Base-by-base conservation (phyloP, 1,140 invertebrate species). In the Branchinecta lindahli region DNA sequence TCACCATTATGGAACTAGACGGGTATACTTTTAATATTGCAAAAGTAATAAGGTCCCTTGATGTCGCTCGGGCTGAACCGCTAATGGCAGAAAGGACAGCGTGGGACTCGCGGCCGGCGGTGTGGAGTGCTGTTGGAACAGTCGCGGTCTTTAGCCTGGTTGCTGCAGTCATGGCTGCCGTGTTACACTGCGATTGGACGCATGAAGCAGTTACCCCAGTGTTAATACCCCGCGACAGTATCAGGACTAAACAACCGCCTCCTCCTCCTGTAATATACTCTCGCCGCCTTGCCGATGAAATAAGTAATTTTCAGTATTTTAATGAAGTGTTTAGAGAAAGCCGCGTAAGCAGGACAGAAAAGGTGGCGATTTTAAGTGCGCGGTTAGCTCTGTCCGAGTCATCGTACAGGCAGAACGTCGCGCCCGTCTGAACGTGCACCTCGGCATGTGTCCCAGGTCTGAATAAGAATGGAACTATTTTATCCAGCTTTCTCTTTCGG, bases 231-330 rank as follows among this genome's bases (percentile, higher is more conserved):
- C 33, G 33, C 33, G 18, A 61, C 18, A 61, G 52, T 20, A 20
- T 61, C 12, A 61, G 52, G 18, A 61, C 52, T 61, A 61, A 61
- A 6, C 52, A 12, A 15, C 52, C 52, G 12, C 52, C 52, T 15
- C 52, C 52, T 20, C 52, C 52, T 12, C 52, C 52, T 61, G 52
- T 61, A 61, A 61, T 61, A 15, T 61, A 61, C 18, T 61, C 52
- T 61, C 52, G 52, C 12, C 52, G 52, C 52, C 52, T 61, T 61
- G 52, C 52, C 12, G 2, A 61, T 15, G 52, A 61, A 61, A 61
- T 61, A 3, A 33, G 33, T 33, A 61, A 61, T 61, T 61, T 61
- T 61, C 12, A 20, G 12, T 61, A 61, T 61, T 61, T 61, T 61
- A 61, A 20, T 15, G 12, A 20, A 61, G 52, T 61, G 52, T 20